These are phyloP conservation scores for Lepidurus packardi DNA, from an alignment of 1,140 invertebrate species.

Conservation along the genomic window DNA sequence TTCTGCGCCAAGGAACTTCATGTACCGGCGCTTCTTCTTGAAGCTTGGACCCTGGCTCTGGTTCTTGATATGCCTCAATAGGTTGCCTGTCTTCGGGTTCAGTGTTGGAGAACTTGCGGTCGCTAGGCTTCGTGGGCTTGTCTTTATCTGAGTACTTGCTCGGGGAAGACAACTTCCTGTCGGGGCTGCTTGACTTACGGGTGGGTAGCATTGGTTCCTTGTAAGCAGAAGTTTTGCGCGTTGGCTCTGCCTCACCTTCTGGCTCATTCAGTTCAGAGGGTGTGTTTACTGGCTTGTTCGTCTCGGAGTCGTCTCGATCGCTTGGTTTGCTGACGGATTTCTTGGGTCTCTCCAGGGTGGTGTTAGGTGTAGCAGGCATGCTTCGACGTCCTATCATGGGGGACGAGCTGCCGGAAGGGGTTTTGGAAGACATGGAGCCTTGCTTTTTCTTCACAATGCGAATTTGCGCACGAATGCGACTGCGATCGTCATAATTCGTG, in stretches of 20 bases:
- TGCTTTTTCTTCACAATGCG: constrained; percentile 49
- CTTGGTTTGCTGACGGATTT: constrained; percentile 15
- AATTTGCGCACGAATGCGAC: constrained; percentile 66
- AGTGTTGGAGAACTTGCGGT: background rate
- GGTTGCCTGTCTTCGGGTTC: background rate
- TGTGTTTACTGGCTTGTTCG: background rate
- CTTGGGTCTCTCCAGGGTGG: background rate
- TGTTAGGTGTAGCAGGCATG: background rate
- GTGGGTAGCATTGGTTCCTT: background rate
- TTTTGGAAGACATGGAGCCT: constrained; percentile 9
- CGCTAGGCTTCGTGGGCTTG: background rate
- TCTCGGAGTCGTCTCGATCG: background rate
- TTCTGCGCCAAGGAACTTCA: background rate
- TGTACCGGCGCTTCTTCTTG: background rate
- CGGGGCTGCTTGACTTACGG: background rate
- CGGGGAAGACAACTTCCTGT: background rate
- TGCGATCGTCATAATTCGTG: constrained; percentile 62
- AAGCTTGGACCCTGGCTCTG: background rate
- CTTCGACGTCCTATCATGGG: constrained; percentile 25
- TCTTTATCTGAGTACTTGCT: background rate
- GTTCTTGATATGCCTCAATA: background rate
- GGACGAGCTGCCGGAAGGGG: constrained; percentile 1
- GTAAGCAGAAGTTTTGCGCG: background rate
- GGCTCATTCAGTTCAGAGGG: background rate
- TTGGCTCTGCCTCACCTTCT: background rate